Base-by-base conservation (phyloP, 2,888 invertebrate species). In the Digitonthophagus gazella region DNA sequence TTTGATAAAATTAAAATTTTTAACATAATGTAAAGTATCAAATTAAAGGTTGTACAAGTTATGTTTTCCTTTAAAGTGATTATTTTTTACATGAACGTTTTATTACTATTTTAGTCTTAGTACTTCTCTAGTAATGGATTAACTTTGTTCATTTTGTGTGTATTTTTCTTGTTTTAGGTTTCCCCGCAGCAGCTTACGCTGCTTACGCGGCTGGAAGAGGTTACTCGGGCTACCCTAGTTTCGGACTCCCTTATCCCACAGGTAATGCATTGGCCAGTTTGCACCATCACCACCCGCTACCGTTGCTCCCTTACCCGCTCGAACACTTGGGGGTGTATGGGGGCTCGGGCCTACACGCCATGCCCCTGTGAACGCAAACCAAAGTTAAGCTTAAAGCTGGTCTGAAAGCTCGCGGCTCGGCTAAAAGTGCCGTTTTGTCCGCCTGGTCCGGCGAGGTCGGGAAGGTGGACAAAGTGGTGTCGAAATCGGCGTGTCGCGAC, bases 191-290 rank as follows among this genome's bases (percentile, higher is more conserved):
- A 83, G 95, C 95, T 82, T 95, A 95, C 87, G 95, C 96, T 86
- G 95, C 96, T 83, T 96, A 95, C 86, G 95, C 96, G 88, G 94
- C 96, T 84, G 95, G 95, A 85, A 93, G 96, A 86, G 94, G 96
- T 85, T 96, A 95, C 88, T 95, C 95, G 88, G 95, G 95, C 88
- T 96, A 96, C 90, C 95, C 96, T 88, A 94, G 95, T 90, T 96
- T 96, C 89, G 95, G 96, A 90, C 93, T 96, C 87, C 96, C 96
- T 85, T 96, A 96, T 88, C 96, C 96, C 84, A 93, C 96, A 94
- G 95, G 95, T 95, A 94, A 95, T 90, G 86, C 90, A 86, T 89
- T 91, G 86, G 87, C 88, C 88, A 90, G 90, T 88, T 88, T 91
- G 88, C 86, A 82, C 78, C 82, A 82, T 76, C 87, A 85, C 85